Base-by-base conservation (phyloP, 1,140 invertebrate genomes). In the Cydia pomonella region DNA sequence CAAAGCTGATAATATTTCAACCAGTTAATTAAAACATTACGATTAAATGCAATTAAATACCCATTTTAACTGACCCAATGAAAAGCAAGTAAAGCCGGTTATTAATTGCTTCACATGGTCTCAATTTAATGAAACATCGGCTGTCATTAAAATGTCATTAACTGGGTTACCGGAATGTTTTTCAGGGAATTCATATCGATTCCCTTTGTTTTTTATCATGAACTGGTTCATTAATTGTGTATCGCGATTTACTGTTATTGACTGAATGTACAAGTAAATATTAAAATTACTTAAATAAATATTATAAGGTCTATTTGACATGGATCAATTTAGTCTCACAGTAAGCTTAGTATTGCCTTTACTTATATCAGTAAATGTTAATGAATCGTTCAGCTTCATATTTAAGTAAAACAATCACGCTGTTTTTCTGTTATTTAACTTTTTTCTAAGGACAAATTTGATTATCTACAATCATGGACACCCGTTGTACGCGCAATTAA, bases 101-200 rank as follows among this genome's bases (percentile, higher is more conserved):
- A 53, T 53, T 53, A 53, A 53, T 59, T 59, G 16, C 50, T 59
- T 9, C 53, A 59, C 53, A 59, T 59, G 53, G 21, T 59, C 53
- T 59, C 21, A 23, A 59, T 59, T 59, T 59, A 59, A 59, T 59
- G 53, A 23, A 59, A 23, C 53, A 59, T 59, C 53, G 53, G 6
- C 16, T 23, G 53, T 59, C 53, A 59, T 59, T 59, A 59, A 59
- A 59, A 59, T 23, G 53, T 59, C 53, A 21, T 59, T 59, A 59
- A 59, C 7, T 3, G n/a, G 4, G 47, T 7, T 38, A 38, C 50
- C 6, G n/a, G 50, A 53, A 53, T 53, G n/a, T 53, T 53, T 53
- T 53, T 53, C 50, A 53, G 50, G 5, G n/a, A 53, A 53, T 53
- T 18, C 50, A 53, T 7, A 53, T 18, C 50, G 50, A 53, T 53